Evolutionary conservation across 1,140 invertebrate species (phyloP).

Genomic region (Listronotus oregonensis): DNA sequence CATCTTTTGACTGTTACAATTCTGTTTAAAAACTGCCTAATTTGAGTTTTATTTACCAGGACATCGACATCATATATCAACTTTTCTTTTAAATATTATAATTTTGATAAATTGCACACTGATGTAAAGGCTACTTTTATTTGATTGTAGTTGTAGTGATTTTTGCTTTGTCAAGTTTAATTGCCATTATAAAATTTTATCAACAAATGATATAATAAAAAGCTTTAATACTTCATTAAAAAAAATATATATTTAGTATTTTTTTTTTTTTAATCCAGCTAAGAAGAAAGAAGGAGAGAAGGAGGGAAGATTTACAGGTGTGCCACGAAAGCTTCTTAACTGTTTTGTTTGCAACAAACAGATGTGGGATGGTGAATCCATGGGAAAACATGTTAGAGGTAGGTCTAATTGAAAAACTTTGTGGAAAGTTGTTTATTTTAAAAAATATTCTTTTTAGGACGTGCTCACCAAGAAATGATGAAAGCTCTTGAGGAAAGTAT

Average conservation of each 20-base stretch:
- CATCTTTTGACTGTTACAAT: no score
- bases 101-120: no score
- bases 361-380: constrained; percentile 84
- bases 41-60: no score
- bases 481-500: constrained; percentile 80
- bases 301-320: constrained; percentile 63
- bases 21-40: no score
- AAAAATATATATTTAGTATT: neutral
- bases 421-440: neutral
- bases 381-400: constrained; percentile 78
- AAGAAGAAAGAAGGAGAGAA: constrained; percentile 42
- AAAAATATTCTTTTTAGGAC: constrained; percentile 40
- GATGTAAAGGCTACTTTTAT: no score
- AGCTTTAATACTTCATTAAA: neutral
- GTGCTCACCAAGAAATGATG: constrained; percentile 71
- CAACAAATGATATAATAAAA: neutral
- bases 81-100: no score
- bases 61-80: no score
- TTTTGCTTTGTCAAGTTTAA: no score
- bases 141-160: no score
- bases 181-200: no score
- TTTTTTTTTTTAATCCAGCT: constrained; percentile 3
- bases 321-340: constrained; percentile 67
- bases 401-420: constrained; percentile 39
- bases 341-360: constrained; percentile 77